Percentiles rank a stretch among this genome's conserved stretches.
These are phyloP conservation scores for Abrostola triplasia DNA, from an alignment of 2,888 invertebrate species.

Conservation along the genomic window DNA sequence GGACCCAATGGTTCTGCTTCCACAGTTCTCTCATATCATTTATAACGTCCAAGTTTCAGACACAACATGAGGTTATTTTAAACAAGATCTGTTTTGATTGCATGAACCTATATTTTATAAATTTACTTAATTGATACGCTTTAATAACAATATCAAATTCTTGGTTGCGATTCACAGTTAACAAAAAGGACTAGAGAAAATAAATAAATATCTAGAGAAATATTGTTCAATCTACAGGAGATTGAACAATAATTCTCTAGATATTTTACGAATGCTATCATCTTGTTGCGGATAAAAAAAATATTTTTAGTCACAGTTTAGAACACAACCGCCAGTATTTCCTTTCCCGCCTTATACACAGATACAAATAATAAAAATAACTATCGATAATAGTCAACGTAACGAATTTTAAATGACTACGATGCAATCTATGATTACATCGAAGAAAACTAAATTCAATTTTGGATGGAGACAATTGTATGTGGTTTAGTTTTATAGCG, in stretches of 20 bases:
- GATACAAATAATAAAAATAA: constrained; percentile 27
- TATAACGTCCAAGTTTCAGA: not conserved
- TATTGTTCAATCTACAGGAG: too few relatives aligned
- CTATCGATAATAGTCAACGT: constrained; percentile 34
- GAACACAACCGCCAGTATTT: constrained; percentile 32
- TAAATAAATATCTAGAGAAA: too few relatives aligned
- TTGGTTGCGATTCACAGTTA: too few relatives aligned
- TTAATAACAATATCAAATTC: too few relatives aligned
- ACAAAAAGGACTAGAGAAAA: too few relatives aligned
- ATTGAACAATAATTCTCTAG: too few relatives aligned
- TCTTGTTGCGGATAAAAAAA: constrained; percentile 3
- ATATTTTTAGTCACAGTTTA: constrained; percentile 33
- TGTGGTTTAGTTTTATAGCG: too few relatives aligned
- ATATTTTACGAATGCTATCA: too few relatives aligned
- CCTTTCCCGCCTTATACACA: constrained; percentile 44
- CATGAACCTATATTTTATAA: too few relatives aligned
- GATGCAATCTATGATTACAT: constrained; percentile 46
- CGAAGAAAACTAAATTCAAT: constrained; percentile 18
- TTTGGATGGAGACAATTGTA: constrained; percentile 15
- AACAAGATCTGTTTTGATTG: not conserved
- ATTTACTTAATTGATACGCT: too few relatives aligned
- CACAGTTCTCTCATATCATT: not conserved
- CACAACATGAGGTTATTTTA: not conserved
- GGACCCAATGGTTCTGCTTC: not conserved
- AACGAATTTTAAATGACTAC: constrained; percentile 48